Conservation (phyloP, 2,888 invertebrate species). For the Isotomurus palustris region DNA sequence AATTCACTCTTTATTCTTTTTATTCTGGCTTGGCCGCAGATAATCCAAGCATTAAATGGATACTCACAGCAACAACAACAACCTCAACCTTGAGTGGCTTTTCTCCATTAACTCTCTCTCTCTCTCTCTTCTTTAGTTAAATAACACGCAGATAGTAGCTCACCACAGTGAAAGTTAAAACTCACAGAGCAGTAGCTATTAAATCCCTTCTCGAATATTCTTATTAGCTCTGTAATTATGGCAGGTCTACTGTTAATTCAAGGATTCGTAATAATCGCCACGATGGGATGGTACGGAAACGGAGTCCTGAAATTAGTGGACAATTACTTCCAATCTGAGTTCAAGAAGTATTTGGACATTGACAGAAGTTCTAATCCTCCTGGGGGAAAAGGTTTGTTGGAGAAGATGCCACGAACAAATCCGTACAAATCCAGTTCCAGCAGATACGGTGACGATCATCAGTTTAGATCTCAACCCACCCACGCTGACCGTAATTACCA, state of each 20-base stretch:
- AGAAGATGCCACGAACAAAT: constrained; percentile 3
- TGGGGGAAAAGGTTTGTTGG: constrained; percentile 17
- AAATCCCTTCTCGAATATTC: too few species aligned
- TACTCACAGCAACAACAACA: too few species aligned
- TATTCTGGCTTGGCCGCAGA: constrained; percentile 19
- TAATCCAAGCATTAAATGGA: constrained; percentile 7
- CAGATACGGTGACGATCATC: neutral
- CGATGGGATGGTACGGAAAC: constrained; percentile 68
- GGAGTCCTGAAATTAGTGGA: constrained; percentile 69
- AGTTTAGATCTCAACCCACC: too few species aligned
- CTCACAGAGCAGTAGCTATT: too few species aligned
- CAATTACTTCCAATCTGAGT: constrained; percentile 67
- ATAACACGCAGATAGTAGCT: too few species aligned
- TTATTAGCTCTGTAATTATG: constrained; percentile 17
- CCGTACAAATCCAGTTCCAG: neutral
- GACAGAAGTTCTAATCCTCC: constrained; percentile 19
- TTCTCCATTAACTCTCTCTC: too few species aligned
- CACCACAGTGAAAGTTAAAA: too few species aligned
- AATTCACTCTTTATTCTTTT: constrained; percentile 33
- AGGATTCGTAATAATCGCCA: constrained; percentile 51
- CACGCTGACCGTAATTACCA: too few species aligned
- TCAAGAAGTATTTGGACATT: constrained; percentile 54
- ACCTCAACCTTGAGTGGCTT: too few species aligned
- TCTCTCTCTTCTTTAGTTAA: too few species aligned
- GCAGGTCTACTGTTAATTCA: constrained; percentile 28